Base-by-base conservation (phyloP, 2,888 invertebrate species). In the Nomada ruficornis region DNA sequence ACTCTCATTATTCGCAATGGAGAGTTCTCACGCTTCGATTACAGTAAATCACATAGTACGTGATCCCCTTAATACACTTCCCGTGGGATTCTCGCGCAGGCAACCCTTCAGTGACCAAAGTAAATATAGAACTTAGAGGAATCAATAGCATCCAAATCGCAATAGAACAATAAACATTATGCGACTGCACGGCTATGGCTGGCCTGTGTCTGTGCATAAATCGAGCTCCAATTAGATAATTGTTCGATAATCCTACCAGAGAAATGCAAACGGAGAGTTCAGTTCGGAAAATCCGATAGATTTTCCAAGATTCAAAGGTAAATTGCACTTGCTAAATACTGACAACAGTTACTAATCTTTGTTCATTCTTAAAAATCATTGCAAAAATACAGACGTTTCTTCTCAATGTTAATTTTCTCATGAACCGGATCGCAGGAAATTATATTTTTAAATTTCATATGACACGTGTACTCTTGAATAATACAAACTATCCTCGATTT, bases 101-200 rank as follows among this genome's bases (percentile, higher is more conserved):
- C 29, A 63, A 67, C 67, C 74, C 74, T 71, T 71, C 59, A n/a
- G 36, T 68, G 50, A 50, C 79, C 75, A 57, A 44, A 70, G 57
- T 72, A 79, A 79, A 79, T 71, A 20, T 42, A n/a, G 47, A 78
- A 79, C 72, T 80, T 72, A 18, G 72, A 26, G 44, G 57, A 80
- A 82, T 80, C 74, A 69, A 69, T 72, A 69, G 23, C 65, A 26
- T 54, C n/a, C n/a, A 26, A 70, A 72, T 80, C 75, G 63, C 81
- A 72, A 82, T 60, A 68, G 71, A 76, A 68, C 71, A 67, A 76
- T 82, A 76, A 81, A 72, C 62, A 64, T 80, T 81, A 76, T 76
- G 82, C 80, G 42, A 74, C 20, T 75, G 70, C 82, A 80, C 80
- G 80, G 11, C 54, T 20, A 47, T 29, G 57, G 50, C 15, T 44